A percentile compares a stretch with the other conserved stretches of the same genome.
Evolutionary conservation across 1,140 invertebrate genomes (phyloP).

Genomic region (Trissolcus basalis): DNA sequence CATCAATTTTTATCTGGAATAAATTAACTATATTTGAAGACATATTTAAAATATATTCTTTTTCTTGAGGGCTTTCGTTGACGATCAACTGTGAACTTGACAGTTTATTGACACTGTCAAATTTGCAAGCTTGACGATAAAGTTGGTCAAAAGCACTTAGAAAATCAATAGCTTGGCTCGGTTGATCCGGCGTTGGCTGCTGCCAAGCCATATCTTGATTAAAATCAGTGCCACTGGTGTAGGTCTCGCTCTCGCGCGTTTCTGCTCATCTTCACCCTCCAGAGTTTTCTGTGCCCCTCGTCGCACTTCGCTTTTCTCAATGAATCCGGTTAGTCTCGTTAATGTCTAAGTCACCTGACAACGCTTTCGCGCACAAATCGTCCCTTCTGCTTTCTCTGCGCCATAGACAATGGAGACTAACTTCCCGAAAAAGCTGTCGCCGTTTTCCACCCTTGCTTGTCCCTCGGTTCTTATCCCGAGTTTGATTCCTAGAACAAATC

Average conservation of each 20-base stretch:
- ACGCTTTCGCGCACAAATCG: constrained; percentile 49
- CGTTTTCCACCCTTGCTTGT: background rate
- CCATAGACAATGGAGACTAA: constrained; percentile 54
- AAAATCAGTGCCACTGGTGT: constrained; percentile 73
- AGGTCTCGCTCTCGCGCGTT: constrained; percentile 40
- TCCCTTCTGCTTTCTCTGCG: constrained; percentile 52
- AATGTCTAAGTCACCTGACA: constrained; percentile 69
- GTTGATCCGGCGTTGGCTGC: constrained; percentile 71
- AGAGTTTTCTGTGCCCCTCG: constrained; percentile 55
- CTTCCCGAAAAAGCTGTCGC: constrained; percentile 47
- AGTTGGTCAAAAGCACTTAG: constrained; percentile 72
- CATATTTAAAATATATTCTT: too few relatives aligned
- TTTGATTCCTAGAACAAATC: constrained; percentile 51
- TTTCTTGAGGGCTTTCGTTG: too few relatives aligned
- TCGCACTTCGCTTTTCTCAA: constrained; percentile 53
- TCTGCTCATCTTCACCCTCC: constrained; percentile 61
- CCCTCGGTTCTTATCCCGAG: background rate
- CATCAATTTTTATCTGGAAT: too few relatives aligned
- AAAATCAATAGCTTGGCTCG: constrained; percentile 73
- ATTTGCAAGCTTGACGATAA: constrained; percentile 63
- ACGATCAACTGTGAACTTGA: constrained; percentile 7
- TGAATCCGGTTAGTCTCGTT: constrained; percentile 76
- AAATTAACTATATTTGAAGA: too few relatives aligned
- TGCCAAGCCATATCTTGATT: constrained; percentile 76
- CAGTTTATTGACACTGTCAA: constrained; percentile 53